phyloP scores from a whole-genome alignment of 2,797 vertebrate genomes.

The Odontamblyopus lacepedii region DNA sequence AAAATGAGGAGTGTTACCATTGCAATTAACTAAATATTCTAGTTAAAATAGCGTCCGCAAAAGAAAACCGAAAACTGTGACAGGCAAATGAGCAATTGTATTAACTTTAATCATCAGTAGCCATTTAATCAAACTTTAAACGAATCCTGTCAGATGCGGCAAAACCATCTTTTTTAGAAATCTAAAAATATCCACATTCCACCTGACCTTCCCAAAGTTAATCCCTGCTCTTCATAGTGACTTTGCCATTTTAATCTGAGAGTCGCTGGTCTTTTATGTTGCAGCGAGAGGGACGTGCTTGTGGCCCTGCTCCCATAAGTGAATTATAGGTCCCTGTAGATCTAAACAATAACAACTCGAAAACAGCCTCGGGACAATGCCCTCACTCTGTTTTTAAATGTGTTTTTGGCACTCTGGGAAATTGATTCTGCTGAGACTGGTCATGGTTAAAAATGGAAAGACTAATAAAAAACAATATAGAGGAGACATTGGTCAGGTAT shows the following conservation, averaged over 20 bases:
- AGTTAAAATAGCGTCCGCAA: background rate
- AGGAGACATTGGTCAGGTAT: background rate
- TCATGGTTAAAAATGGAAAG: constrained; percentile 27
- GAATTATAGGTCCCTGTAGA: constrained; percentile 44
- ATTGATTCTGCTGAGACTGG: constrained; percentile 30
- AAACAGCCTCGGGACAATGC: constrained; percentile 64
- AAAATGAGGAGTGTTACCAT: background rate
- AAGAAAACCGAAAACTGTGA: background rate
- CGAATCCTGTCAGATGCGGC: constrained; percentile 4
- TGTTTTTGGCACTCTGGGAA: constrained; percentile 56
- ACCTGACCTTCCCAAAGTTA: constrained; percentile 3
- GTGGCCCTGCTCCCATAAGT: constrained; percentile 40
- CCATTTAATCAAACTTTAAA: background rate
- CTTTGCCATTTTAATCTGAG: constrained; percentile 37
- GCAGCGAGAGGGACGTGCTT: constrained; percentile 43
- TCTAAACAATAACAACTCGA: constrained; percentile 65
- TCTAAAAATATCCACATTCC: constrained; percentile 10
- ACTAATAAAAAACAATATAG: background rate
- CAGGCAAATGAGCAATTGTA: background rate
- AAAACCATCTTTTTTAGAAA: constrained; percentile 22
- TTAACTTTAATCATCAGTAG: background rate
- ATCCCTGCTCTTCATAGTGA: constrained; percentile 14
- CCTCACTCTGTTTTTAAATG: constrained; percentile 50
- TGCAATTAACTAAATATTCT: background rate
- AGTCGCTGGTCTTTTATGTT: constrained; percentile 45